Conservation (phyloP, 2,113 vertebrate genomes). For the Donacobius atricapilla region DNA sequence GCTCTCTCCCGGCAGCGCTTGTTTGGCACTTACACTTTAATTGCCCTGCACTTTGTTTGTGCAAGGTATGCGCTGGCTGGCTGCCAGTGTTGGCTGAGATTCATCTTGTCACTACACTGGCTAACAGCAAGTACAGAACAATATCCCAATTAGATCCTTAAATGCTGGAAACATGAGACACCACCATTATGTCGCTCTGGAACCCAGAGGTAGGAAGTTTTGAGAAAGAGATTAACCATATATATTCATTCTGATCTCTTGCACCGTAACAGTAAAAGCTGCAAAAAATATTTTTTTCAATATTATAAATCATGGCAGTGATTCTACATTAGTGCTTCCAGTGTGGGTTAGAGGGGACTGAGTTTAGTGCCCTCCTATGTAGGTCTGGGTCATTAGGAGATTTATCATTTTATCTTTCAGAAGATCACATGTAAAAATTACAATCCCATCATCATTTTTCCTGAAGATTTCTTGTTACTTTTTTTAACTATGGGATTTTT, state of each 20-base stretch:
- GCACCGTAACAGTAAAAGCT: background rate
- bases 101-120: slow-evolving; percentile 72
- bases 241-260: slow-evolving; percentile 1
- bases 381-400: background rate
- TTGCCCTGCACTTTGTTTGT: slow-evolving; percentile 73
- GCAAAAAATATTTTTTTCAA: background rate
- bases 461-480: background rate
- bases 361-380: background rate
- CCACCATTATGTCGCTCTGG: background rate
- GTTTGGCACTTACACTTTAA: slow-evolving; percentile 58
- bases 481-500: background rate
- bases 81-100: slow-evolving; percentile 60
- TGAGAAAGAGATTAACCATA: background rate
- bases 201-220: slow-evolving; percentile 25
- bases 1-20: background rate
- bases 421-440: background rate
- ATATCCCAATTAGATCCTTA: slow-evolving; percentile 77
- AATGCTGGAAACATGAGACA: slow-evolving; percentile 68
- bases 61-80: slow-evolving; percentile 72
- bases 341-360: background rate
- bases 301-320: background rate
- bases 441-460: background rate
- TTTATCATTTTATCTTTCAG: background rate
- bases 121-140: slow-evolving; percentile 74
- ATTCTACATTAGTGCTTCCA: background rate